A percentile compares a stretch with the other conserved stretches of the same genome.
Conservation (phyloP, 1,140 invertebrate species). For the Patella vulgata region DNA sequence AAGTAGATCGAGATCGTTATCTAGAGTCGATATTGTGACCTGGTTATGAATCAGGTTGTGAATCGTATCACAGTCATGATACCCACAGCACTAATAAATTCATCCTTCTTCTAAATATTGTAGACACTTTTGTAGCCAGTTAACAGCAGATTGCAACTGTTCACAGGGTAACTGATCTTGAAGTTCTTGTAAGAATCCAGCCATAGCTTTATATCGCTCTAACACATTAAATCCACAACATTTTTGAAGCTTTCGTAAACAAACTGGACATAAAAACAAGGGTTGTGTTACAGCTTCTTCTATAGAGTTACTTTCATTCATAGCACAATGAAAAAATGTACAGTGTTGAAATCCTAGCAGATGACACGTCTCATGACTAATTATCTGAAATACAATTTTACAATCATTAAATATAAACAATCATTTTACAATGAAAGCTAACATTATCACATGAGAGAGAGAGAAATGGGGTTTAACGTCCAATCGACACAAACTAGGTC, state of each 20-base stretch:
- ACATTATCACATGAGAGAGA: too few relatives aligned
- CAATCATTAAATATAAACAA: too few relatives aligned
- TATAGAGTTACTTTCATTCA: conserved; percentile 56
- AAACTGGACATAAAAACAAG: conserved; percentile 56
- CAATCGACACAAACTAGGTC: too few relatives aligned
- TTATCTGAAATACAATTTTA: conserved; percentile 35
- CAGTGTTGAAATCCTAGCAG: conserved; percentile 55
- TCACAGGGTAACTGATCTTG: conserved; percentile 28
- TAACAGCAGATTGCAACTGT: conserved; percentile 10
- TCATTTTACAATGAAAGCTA: too few relatives aligned
- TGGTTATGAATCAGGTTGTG: too few relatives aligned
- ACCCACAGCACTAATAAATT: too few relatives aligned
- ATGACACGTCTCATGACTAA: conserved; percentile 55
- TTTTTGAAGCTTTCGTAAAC: conserved; percentile 54
- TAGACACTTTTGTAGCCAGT: conserved; percentile 25
- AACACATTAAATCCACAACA: conserved; percentile 45
- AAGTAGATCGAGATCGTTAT: too few relatives aligned
- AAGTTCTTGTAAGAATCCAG: conserved; percentile 32
- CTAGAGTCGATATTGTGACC: too few relatives aligned
- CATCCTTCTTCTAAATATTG: conserved; percentile 10
- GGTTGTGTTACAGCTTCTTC: conserved; percentile 49
- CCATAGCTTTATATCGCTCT: conserved; percentile 38
- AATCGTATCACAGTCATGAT: too few relatives aligned
- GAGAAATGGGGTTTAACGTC: too few relatives aligned
- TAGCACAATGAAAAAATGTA: conserved; percentile 50